Conservation (phyloP, 2,888 invertebrate genomes). For the Drosophila picticornis region DNA sequence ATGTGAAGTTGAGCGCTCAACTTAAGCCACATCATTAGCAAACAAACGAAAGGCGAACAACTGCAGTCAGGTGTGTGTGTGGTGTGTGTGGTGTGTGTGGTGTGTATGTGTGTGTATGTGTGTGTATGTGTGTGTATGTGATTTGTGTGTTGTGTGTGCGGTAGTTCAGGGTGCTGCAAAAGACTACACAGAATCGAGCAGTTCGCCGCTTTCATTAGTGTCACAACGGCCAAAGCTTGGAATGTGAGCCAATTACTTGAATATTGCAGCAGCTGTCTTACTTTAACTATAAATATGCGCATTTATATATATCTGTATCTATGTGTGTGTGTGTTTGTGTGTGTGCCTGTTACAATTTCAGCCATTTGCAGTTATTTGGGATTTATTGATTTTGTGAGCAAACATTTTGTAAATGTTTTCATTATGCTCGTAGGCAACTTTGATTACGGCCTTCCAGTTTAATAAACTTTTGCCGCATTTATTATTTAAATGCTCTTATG, state of each 20-base stretch:
- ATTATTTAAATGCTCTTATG: slow-evolving; percentile 74
- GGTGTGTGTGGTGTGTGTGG: neutral
- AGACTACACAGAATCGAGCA: slow-evolving; percentile 1
- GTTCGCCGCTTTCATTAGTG: slow-evolving; percentile 33
- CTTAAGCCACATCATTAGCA: slow-evolving; percentile 72
- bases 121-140: neutral
- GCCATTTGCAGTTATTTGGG: slow-evolving; percentile 69
- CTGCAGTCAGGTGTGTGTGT: slow-evolving; percentile 14
- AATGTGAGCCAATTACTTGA: slow-evolving; percentile 49
- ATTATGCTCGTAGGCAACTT: slow-evolving; percentile 54
- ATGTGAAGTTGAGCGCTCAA: slow-evolving; percentile 41
- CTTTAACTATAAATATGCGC: neutral
- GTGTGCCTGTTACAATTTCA: slow-evolving; percentile 60
- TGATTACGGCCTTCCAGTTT: slow-evolving; percentile 52
- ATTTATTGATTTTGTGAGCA: slow-evolving; percentile 73
- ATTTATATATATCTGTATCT: neutral
- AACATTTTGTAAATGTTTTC: slow-evolving; percentile 77
- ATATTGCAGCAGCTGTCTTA: slow-evolving; percentile 39
- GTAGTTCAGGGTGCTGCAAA: neutral
- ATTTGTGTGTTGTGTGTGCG: neutral
- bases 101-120: neutral
- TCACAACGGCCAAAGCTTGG: slow-evolving; percentile 8
- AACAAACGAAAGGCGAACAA: slow-evolving; percentile 9
- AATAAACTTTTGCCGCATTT: slow-evolving; percentile 69
- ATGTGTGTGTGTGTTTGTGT: neutral